Percentiles rank a stretch among this genome's conserved stretches.
These are phyloP conservation scores for Axinella damicornis DNA, from an alignment of 37 sponge, comb jelly and placozoan genomes.

Conservation along the genomic window DNA sequence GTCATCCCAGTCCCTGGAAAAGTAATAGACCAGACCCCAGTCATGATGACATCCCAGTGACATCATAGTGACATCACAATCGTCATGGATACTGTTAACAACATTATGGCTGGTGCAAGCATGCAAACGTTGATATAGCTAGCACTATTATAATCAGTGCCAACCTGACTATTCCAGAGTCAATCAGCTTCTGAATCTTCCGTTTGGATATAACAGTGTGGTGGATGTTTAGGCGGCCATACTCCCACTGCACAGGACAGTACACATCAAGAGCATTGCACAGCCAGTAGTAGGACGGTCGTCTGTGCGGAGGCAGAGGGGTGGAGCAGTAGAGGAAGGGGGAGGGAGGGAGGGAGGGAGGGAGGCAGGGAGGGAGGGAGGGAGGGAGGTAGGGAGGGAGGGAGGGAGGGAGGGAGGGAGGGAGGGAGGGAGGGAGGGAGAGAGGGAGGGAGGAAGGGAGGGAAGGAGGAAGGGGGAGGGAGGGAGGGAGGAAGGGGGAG, in stretches of 20 bases:
- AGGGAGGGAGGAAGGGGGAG: not conserved
- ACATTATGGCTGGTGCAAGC: too few relatives aligned
- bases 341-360: not conserved
- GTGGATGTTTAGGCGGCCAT: slow-evolving; percentile 87
- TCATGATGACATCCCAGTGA: not conserved
- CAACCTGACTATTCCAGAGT: slow-evolving; percentile 83
- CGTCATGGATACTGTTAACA: too few relatives aligned
- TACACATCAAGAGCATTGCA: slow-evolving; percentile 97
- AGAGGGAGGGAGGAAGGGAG: too few relatives aligned
- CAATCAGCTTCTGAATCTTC: slow-evolving; percentile 89
- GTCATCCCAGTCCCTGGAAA: slow-evolving; percentile 94
- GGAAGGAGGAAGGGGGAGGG: not conserved
- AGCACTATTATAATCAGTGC: too few relatives aligned
- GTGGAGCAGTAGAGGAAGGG: not conserved
- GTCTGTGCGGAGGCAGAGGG: slow-evolving; percentile 37
- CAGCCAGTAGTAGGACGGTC: slow-evolving; percentile 98
- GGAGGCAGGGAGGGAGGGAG: not conserved
- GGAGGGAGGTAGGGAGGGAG: not conserved
- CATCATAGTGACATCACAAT: not conserved
- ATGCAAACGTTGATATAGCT: too few relatives aligned
- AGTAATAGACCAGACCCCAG: not conserved
- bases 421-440: not conserved
- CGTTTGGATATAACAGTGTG: slow-evolving; percentile 96
- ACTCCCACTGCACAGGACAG: slow-evolving; percentile 99
- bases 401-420: not conserved